These are phyloP conservation scores for Halocynthia aurantium DNA, from an alignment of 23 tunicate genomes.

Conservation along the genomic window DNA sequence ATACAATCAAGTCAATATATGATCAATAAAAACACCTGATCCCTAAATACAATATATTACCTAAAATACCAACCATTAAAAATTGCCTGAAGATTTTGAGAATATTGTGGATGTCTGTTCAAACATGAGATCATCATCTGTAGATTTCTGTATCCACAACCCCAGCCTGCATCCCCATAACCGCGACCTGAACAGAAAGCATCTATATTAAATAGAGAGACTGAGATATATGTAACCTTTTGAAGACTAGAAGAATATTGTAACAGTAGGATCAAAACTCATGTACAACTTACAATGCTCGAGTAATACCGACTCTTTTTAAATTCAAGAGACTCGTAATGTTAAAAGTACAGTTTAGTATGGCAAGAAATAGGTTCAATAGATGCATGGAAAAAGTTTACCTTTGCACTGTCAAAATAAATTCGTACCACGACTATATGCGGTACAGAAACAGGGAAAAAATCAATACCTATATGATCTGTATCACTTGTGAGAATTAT, in stretches of 20 bases:
- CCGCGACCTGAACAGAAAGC: conserved; percentile 22
- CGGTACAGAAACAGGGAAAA: neutral
- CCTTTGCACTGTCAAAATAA: too few species aligned
- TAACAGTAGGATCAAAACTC: too few species aligned
- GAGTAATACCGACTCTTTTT: too few species aligned
- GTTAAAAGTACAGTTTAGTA: too few species aligned
- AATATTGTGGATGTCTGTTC: conserved; percentile 3
- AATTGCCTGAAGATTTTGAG: neutral
- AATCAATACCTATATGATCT: conserved; percentile 13
- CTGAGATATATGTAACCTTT: neutral
- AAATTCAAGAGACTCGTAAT: too few species aligned
- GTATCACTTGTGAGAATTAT: neutral
- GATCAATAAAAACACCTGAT: too few species aligned
- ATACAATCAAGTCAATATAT: too few species aligned
- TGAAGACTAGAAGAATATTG: too few species aligned
- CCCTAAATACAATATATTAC: neutral
- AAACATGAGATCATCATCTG: conserved; percentile 36
- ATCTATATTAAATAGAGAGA: neutral
- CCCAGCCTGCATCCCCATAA: conserved; percentile 52
- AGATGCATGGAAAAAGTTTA: too few species aligned
- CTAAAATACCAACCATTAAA: conserved; percentile 8
- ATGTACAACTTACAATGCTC: too few species aligned
- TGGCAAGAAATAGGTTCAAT: too few species aligned
- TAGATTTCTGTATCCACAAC: conserved; percentile 49
- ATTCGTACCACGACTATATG: too few species aligned